Percentiles rank a stretch among this genome's conserved stretches.
Conservation (phyloP, 53 echinoderm and acorn worm genomes). For the Antedon mediterranea region DNA sequence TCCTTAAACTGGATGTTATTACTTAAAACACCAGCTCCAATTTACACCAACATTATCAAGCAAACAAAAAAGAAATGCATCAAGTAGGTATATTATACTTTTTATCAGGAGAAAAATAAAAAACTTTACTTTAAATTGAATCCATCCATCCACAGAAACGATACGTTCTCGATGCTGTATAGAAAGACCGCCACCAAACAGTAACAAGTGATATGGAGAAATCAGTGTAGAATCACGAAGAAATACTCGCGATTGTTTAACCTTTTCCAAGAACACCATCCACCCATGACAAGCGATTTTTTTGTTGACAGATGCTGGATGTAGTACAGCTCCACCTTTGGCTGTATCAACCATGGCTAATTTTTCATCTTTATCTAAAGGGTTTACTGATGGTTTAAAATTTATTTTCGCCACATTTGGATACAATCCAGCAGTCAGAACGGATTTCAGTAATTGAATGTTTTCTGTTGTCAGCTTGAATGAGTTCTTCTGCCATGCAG, state of each 20-base stretch:
- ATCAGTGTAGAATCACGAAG: constrained; percentile 62
- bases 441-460: constrained; percentile 55
- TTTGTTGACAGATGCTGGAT: constrained; percentile 74
- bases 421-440: constrained; percentile 80
- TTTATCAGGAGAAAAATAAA: too few species aligned
- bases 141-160: constrained; percentile 83
- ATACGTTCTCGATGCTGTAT: constrained; percentile 72
- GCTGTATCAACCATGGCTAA: constrained; percentile 48
- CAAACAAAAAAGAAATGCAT: too few species aligned
- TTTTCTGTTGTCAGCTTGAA: constrained; percentile 49
- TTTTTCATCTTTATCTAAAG: constrained; percentile 32
- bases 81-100: too few species aligned
- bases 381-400: constrained; percentile 23
- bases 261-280: constrained; percentile 76
- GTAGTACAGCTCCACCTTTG: constrained; percentile 49
- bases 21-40: neutral
- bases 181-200: constrained; percentile 73
- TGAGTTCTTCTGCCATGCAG: constrained; percentile 23
- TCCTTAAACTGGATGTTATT: neutral
- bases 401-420: constrained; percentile 62
- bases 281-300: constrained; percentile 51
- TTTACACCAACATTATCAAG: neutral
- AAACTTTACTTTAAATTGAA: constrained; percentile 56
- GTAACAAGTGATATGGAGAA: constrained; percentile 56
- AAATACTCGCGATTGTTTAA: constrained; percentile 62